Evolutionary conservation across 2,797 vertebrate species (phyloP).

Genomic region (Molossus molossus): DNA sequence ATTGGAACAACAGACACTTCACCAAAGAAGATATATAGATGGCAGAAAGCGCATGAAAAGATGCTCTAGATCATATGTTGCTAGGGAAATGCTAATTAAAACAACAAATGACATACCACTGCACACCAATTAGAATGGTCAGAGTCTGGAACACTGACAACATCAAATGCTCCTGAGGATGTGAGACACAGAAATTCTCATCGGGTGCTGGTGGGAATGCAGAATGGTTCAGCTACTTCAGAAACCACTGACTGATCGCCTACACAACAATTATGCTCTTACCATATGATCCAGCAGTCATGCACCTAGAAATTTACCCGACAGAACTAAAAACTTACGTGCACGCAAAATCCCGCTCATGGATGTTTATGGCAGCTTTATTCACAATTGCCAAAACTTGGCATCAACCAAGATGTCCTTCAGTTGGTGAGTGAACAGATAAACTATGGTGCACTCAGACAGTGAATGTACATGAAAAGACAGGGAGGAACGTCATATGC

Average conservation of each 20-base stretch:
- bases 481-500: background rate
- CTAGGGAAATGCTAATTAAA: background rate
- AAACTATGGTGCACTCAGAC: background rate
- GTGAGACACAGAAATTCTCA: background rate
- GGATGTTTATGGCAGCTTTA: background rate
- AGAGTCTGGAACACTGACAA: background rate
- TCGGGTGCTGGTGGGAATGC: background rate
- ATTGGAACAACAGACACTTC: background rate
- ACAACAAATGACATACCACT: background rate
- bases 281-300: background rate
- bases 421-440: background rate
- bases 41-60: background rate
- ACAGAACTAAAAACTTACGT: background rate
- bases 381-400: background rate
- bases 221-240: background rate
- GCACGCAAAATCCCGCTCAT: background rate
- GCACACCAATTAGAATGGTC: background rate
- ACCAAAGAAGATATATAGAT: background rate
- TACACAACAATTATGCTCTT: background rate
- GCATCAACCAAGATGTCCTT: background rate
- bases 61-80: background rate
- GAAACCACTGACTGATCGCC: background rate
- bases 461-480: background rate
- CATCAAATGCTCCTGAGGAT: too few species aligned
- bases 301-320: background rate